Evolutionary conservation across 2,797 vertebrate genomes (phyloP).

Genomic region (Lithobates sylvaticus): DNA sequence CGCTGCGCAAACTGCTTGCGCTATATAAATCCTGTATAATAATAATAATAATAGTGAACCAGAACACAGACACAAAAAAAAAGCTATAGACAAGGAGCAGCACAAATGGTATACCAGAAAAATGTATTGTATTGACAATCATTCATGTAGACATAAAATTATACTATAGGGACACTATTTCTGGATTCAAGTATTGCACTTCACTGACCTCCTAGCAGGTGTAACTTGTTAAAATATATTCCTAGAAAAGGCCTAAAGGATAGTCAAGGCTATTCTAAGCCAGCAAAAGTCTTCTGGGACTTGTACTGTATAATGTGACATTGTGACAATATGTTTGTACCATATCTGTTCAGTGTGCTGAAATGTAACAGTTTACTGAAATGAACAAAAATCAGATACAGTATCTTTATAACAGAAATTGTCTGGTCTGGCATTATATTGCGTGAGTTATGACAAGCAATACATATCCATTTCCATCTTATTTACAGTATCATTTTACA

Average conservation of each 20-base stretch:
- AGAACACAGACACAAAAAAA: no score
- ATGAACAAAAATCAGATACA: not conserved
- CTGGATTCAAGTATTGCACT: not conserved
- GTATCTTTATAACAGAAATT: not conserved
- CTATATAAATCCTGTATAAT: no score
- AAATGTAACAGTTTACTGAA: not conserved
- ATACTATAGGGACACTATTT: no score
- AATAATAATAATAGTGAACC: no score
- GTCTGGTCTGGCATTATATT: not conserved
- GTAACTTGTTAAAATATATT: not conserved
- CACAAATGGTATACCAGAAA: no score
- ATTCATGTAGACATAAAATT: no score
- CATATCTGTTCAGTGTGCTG: not conserved
- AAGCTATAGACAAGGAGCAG: no score
- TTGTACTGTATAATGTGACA: not conserved
- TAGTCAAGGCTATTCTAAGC: not conserved
- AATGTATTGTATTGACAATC: no score
- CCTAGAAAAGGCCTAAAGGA: constrained; percentile 1
- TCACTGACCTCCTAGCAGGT: not conserved
- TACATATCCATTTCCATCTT: no score
- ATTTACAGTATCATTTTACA: no score
- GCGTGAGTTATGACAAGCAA: no score
- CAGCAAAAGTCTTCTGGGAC: not conserved
- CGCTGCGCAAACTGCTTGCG: no score
- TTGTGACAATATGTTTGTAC: not conserved